Conservation (phyloP, 2,888 invertebrate species). For the Pristionchus arcanus region DNA sequence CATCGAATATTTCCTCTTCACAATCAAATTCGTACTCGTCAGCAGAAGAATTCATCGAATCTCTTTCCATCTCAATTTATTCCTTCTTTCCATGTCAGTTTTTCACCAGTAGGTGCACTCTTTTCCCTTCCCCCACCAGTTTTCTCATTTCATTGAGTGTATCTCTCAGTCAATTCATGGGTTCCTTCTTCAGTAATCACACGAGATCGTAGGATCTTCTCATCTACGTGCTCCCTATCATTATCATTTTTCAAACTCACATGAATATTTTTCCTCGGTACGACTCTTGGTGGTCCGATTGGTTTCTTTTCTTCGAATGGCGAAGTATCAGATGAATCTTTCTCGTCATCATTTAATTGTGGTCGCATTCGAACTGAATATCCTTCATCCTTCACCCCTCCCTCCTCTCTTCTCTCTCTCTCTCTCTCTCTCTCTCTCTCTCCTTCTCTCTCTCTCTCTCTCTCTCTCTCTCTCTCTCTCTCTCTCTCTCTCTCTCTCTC, state of each 20-base stretch:
- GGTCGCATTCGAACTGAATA: conserved; percentile 44
- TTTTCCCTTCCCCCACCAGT: neutral
- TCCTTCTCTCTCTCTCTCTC: too few relatives aligned
- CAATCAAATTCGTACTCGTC: conserved; percentile 76
- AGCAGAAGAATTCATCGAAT: conserved; percentile 73
- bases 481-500: too few relatives aligned
- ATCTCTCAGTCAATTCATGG: neutral
- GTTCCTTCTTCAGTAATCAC: neutral
- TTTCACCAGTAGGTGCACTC: neutral
- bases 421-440: conserved; percentile 56
- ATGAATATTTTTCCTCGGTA: neutral
- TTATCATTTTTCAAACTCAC: neutral
- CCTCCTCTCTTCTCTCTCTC: conserved; percentile 57
- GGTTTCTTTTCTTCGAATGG: conserved; percentile 69
- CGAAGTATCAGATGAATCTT: conserved; percentile 68
- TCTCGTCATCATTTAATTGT: conserved; percentile 59
- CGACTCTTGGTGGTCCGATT: conserved; percentile 64
- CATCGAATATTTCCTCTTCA: conserved; percentile 74
- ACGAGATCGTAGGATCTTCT: neutral
- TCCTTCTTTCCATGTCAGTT: neutral
- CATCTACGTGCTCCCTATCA: neutral
- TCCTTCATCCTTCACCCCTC: neutral
- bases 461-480: too few relatives aligned
- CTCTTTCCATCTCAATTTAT: conserved; percentile 69
- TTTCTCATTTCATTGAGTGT: conserved; percentile 30